Base-by-base conservation (phyloP, 2,888 invertebrate genomes). In the Lordiphosa andalusiaca region DNA sequence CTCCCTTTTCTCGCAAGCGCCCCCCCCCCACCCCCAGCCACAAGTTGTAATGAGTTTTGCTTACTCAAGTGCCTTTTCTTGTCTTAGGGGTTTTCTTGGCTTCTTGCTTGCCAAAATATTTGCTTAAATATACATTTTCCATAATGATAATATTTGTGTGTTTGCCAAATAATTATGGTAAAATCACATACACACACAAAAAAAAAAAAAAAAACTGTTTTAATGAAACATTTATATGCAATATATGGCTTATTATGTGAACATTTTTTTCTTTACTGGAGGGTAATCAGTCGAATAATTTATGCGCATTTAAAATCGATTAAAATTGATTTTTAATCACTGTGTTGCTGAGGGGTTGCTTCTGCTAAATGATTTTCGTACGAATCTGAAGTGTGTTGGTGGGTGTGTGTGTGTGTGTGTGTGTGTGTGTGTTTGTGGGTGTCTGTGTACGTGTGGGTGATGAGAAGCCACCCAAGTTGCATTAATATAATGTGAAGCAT, bases 281-380 rank as follows among this genome's bases (percentile, higher is more conserved):
- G 36, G 46, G 46, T 35, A 47, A 47, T 47, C 46, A 47, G 46
- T 33, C 35, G 46, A 54, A 57, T 57, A 64, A 64, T 64, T 48
- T 64, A 64, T 64, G 65, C 51, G 42, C 36, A 56, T 56, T 56
- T 48, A 19, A 47, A 64, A 64, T 36, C 56, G 23, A 65, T 64
- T 56, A 51, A 56, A 64, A 64, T 64, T 56, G 64, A 64, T 64
- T 64, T 64, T 49, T 52, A 64, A 64, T 64, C 52, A 55, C 65
- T 54, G 44, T 49, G 54, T 36, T 60, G 30, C 25, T 55, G 49
- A 19, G 39, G 39, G 44, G 21, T 61, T 16, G 36, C 50, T 44
- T 44, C 33, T 44, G 30, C 30, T 30, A 44, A 25, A 44, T 44
- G 33, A 44, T 44, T 44, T 16, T 44, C 30, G 16, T 33, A 16